These are phyloP conservation scores for Colinus virginianus DNA, from an alignment of 2,113 vertebrate species.

Conservation along the genomic window DNA sequence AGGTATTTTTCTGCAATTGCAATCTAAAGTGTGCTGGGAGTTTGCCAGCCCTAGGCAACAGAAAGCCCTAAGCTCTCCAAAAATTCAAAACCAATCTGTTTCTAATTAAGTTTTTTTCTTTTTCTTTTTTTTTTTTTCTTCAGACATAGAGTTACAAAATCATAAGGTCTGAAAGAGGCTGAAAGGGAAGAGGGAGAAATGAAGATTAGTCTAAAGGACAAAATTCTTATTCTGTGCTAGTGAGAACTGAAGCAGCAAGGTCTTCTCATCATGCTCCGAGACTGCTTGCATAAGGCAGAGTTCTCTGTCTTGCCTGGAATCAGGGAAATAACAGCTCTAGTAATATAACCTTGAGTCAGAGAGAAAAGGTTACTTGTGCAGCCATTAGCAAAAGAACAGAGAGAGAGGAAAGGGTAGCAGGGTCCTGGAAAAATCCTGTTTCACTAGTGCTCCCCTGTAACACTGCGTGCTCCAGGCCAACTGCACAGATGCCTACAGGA, in stretches of 20 bases:
- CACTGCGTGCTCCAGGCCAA: rapidly evolving
- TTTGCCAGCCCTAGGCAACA: neutral
- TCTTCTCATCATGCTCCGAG: neutral
- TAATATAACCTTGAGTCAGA: neutral
- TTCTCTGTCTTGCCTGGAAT: neutral
- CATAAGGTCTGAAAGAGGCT: neutral
- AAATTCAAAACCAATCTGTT: conserved; percentile 9
- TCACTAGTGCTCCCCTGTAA: rapidly evolving
- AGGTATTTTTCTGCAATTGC: neutral
- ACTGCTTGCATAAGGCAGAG: neutral
- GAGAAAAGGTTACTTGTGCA: neutral
- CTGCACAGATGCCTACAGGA: neutral
- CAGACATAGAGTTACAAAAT: neutral
- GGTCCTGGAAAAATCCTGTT: neutral
- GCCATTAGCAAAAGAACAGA: neutral
- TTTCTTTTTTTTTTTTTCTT: neutral
- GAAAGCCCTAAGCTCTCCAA: neutral
- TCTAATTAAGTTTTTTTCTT: neutral
- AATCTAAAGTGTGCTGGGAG: neutral
- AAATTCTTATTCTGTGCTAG: neutral
- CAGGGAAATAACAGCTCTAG: neutral
- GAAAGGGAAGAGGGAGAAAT: neutral
- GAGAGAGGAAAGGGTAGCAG: neutral
- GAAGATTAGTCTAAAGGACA: neutral
- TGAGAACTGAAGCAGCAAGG: neutral